A percentile compares a stretch with the other conserved stretches of the same genome.
These are phyloP conservation scores for Pristionchus fissidentatus DNA, from an alignment of 2,888 invertebrate species.

Conservation along the genomic window DNA sequence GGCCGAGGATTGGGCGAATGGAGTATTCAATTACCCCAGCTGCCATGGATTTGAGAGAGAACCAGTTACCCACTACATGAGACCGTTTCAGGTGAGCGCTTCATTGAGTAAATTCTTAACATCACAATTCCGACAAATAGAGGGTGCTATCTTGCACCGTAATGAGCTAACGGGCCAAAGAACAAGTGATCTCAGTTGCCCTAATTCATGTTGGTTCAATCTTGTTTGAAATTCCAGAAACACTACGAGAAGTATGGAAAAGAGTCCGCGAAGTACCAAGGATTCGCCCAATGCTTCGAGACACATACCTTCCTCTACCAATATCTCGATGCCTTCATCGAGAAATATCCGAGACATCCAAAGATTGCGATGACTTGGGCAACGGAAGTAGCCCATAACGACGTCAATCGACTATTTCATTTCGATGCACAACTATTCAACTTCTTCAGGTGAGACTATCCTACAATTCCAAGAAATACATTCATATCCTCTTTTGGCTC, in stretches of 20 bases:
- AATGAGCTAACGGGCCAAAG: no score
- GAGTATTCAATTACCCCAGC: conserved; percentile 63
- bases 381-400: conserved; percentile 59
- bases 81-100: conserved; percentile 50
- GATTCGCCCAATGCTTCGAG: conserved; percentile 52
- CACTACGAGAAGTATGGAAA: background rate
- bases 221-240: no score
- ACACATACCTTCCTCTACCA: conserved; percentile 58
- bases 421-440: conserved; percentile 60
- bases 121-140: no score
- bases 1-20: conserved; percentile 66
- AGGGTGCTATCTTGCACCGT: no score
- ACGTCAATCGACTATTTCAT: conserved; percentile 56
- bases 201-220: no score
- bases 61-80: conserved; percentile 65
- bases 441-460: no score
- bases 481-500: no score
- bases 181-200: no score
- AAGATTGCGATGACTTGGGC: conserved; percentile 65
- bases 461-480: no score
- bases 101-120: no score
- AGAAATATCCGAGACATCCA: conserved; percentile 56
- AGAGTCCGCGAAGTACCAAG: background rate
- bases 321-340: conserved; percentile 59
- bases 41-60: conserved; percentile 62